Percentiles rank a stretch among this genome's conserved stretches.
Evolutionary conservation across 2,113 vertebrate species (phyloP).

Genomic region (Sylvilagus bachmani): DNA sequence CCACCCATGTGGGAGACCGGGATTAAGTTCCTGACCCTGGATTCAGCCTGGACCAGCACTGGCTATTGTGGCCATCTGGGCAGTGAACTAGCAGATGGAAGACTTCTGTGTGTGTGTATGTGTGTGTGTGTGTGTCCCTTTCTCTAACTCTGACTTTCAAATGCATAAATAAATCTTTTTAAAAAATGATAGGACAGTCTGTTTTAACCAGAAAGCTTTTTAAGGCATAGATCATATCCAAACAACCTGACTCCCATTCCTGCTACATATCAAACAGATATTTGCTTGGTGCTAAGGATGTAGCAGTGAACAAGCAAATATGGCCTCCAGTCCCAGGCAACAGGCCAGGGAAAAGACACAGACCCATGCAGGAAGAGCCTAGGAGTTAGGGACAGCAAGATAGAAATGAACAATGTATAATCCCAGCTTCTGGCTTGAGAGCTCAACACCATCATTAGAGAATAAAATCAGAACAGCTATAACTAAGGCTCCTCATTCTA

Average conservation of each 20-base stretch:
- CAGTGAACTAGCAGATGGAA: too few species aligned
- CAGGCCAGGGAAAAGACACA: background rate
- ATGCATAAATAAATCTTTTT: too few species aligned
- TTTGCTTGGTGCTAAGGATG: background rate
- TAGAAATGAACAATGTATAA: background rate
- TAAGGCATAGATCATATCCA: background rate
- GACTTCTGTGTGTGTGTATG: too few species aligned
- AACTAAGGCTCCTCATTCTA: background rate
- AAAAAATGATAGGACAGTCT: background rate
- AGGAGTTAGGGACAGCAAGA: background rate
- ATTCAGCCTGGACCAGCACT: too few species aligned
- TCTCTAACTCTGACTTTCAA: too few species aligned
- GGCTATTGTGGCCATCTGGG: too few species aligned
- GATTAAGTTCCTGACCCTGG: too few species aligned
- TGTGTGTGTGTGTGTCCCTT: too few species aligned
- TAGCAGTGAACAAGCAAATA: background rate
- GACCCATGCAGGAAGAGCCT: background rate
- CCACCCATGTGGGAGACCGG: too few species aligned
- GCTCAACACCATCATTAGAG: background rate
- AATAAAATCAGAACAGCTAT: background rate
- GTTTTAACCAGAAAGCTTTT: background rate
- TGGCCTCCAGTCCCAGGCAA: too few species aligned
- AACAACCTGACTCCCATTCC: background rate
- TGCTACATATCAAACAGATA: background rate
- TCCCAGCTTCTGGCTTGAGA: background rate